A percentile compares a stretch with the other conserved stretches of the same genome.
Evolutionary conservation across 2,888 invertebrate species (phyloP).

Genomic region (Habrosyne pyritoides): DNA sequence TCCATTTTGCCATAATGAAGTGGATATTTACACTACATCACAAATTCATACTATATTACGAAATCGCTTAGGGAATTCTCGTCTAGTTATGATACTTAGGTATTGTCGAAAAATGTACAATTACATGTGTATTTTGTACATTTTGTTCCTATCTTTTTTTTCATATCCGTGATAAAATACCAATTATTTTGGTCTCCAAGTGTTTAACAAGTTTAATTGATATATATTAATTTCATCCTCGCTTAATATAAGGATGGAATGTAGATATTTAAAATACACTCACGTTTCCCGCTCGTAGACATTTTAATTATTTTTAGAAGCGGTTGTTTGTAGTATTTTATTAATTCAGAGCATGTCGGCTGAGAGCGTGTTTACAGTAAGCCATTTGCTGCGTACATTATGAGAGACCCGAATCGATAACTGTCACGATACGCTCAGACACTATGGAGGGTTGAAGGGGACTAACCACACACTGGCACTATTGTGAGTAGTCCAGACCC

Average conservation of each 20-base stretch:
- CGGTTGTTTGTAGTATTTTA: constrained; percentile 1
- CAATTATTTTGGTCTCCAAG: constrained; percentile 2
- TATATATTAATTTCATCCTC: neutral
- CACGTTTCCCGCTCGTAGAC: neutral
- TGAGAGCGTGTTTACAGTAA: neutral
- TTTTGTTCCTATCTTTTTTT: no score
- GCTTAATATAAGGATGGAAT: neutral
- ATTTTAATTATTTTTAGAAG: constrained; percentile 1
- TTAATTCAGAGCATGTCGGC: neutral
- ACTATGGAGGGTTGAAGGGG: constrained; percentile 27
- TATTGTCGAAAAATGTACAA: no score
- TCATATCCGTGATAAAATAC: no score
- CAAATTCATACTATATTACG: no score
- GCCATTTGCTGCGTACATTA: constrained; percentile 4
- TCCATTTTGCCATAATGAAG: neutral
- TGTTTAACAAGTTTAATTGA: no score
- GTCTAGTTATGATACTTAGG: no score
- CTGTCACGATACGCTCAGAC: constrained; percentile 21
- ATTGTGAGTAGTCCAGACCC: constrained; percentile 17
- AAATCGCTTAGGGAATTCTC: no score
- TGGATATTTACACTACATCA: no score
- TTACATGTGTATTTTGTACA: no score
- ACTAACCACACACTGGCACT: constrained; percentile 19
- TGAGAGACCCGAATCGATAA: constrained; percentile 13
- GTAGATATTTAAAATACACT: neutral